phyloP scores from a whole-genome alignment of 1,140 invertebrate genomes.

The Zaprionus vittiger region DNA sequence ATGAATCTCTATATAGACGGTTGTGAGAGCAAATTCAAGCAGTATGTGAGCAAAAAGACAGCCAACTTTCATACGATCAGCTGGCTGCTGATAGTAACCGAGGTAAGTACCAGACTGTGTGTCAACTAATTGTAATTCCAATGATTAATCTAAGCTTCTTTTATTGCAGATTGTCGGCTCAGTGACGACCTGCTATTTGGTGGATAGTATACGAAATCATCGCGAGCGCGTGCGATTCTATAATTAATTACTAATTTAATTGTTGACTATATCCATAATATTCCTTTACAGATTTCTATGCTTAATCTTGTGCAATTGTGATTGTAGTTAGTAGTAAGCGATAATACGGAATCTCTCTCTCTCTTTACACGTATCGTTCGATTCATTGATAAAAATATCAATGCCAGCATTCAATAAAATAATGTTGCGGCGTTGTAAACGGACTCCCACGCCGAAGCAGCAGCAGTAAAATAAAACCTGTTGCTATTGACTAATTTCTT shows the following conservation, averaged over 20 bases:
- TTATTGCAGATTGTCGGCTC: constrained; percentile 69
- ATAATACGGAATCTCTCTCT: constrained; percentile 7
- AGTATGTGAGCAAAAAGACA: constrained; percentile 66
- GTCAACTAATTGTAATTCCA: not conserved
- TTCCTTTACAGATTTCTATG: constrained; percentile 36
- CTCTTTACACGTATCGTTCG: not conserved
- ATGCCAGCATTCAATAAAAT: constrained; percentile 35
- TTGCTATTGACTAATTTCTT: constrained; percentile 66
- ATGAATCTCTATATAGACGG: constrained; percentile 67
- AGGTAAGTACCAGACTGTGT: constrained; percentile 47
- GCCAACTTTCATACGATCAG: constrained; percentile 69
- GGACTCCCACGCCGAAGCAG: constrained; percentile 50
- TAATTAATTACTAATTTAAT: constrained; percentile 49
- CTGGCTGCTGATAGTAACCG: constrained; percentile 66
- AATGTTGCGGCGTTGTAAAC: constrained; percentile 47
- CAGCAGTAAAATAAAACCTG: constrained; percentile 46
- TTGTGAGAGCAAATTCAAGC: constrained; percentile 66
- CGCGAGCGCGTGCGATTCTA: constrained; percentile 78
- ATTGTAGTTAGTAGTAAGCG: constrained; percentile 55
- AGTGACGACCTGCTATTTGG: constrained; percentile 72
- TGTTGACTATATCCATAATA: constrained; percentile 33
- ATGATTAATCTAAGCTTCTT: not conserved
- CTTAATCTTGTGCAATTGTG: constrained; percentile 62
- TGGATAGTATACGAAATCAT: constrained; percentile 80
- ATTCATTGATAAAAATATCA: constrained; percentile 72